Conservation (phyloP, 2,113 vertebrate genomes). For the Rallus limicola region DNA sequence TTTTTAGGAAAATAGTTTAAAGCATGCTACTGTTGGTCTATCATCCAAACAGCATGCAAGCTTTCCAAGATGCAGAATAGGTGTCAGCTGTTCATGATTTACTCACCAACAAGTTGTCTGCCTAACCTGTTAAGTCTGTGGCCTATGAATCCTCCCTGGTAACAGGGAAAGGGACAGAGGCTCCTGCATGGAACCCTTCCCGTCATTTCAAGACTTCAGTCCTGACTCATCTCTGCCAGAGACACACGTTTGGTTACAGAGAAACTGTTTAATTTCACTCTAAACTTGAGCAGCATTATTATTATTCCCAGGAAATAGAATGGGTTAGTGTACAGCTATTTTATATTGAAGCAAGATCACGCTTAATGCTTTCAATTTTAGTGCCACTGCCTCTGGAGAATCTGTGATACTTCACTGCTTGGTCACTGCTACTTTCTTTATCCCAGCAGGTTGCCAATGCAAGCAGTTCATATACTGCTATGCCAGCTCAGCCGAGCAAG, state of each 20-base stretch:
- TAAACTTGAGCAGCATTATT: neutral
- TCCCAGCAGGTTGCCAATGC: neutral
- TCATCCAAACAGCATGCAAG: neutral
- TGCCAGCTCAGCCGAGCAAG: conserved; percentile 24
- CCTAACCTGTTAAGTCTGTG: neutral
- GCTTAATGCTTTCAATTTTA: conserved; percentile 1
- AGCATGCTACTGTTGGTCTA: neutral
- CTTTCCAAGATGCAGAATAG: neutral
- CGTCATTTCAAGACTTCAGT: neutral
- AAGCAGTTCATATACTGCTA: neutral
- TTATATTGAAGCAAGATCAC: neutral
- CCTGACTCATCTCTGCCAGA: neutral
- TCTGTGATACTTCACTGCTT: neutral
- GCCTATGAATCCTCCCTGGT: neutral
- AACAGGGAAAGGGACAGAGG: neutral
- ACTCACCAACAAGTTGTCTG: neutral
- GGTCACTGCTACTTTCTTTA: conserved; percentile 10
- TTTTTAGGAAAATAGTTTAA: neutral
- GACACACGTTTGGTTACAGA: neutral
- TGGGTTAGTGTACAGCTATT: neutral
- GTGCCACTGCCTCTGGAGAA: neutral
- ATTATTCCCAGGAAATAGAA: neutral
- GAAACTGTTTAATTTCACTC: neutral
- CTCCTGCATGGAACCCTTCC: neutral
- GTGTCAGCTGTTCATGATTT: neutral